A percentile compares a stretch with the other conserved stretches of the same genome.
Evolutionary conservation across 30 jellyfish, hydroid and myxozoan species (phyloP).

Genomic region (Aurelia aurita complex sp. Pacific): DNA sequence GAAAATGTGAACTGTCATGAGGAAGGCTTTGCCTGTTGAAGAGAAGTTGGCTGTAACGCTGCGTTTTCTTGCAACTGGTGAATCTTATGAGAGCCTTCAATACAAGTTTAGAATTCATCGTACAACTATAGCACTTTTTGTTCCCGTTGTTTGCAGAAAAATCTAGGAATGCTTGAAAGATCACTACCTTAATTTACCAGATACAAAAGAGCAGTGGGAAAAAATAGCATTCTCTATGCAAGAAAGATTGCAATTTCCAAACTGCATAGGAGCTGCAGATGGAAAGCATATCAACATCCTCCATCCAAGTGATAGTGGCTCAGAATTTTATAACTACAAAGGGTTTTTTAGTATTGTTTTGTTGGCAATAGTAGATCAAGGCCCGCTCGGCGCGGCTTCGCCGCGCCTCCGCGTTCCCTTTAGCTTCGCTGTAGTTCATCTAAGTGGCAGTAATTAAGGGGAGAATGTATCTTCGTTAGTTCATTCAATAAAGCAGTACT

Average conservation of each 20-base stretch:
- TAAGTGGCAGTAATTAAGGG: no score
- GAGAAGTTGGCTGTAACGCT: no score
- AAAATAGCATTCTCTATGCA: neutral
- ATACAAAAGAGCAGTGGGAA: slow-evolving; percentile 41
- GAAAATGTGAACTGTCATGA: no score
- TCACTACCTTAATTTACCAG: slow-evolving; percentile 1
- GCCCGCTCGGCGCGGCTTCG: no score
- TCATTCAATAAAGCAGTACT: no score
- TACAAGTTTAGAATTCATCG: slow-evolving; percentile 35
- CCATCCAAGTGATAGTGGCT: slow-evolving; percentile 23
- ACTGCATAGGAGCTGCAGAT: slow-evolving; percentile 49
- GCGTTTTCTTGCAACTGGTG: no score
- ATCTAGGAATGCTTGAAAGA: neutral
- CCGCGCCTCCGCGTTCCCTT: no score
- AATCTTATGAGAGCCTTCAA: slow-evolving; percentile 24
- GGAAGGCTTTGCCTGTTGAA: no score
- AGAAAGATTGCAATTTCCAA: neutral
- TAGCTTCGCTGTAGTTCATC: no score
- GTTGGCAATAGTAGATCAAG: no score
- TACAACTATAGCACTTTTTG: slow-evolving; percentile 8
- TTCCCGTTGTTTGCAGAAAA: neutral
- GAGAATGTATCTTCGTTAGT: no score
- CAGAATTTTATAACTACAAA: slow-evolving; percentile 22
- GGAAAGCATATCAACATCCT: slow-evolving; percentile 40
- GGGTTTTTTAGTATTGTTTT: no score